Conservation (phyloP, 2,888 invertebrate genomes). For the Cheilosia vernalis region DNA sequence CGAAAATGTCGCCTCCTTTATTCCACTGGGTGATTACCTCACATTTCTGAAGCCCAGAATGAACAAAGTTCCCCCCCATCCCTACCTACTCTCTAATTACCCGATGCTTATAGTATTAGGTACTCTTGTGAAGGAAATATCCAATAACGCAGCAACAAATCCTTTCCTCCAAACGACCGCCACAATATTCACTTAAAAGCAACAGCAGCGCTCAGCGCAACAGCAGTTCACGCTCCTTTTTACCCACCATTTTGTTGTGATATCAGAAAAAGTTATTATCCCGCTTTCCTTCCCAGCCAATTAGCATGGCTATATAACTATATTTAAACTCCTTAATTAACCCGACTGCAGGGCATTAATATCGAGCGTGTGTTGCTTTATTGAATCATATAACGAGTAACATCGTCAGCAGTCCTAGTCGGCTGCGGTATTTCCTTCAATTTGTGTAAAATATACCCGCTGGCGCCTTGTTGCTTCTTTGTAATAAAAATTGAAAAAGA, state of each 20-base stretch:
- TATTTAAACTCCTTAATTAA: slow-evolving; percentile 70
- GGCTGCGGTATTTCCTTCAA: slow-evolving; percentile 39
- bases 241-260: slow-evolving; percentile 23
- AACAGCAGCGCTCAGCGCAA: neutral
- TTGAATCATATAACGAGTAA: slow-evolving; percentile 69
- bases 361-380: slow-evolving; percentile 69
- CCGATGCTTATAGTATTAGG: slow-evolving; percentile 23
- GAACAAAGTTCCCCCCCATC: neutral
- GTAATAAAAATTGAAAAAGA: slow-evolving; percentile 42
- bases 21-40: neutral
- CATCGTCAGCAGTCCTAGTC: slow-evolving; percentile 5
- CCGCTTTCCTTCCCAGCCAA: slow-evolving; percentile 60
- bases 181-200: slow-evolving; percentile 33
- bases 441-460: slow-evolving; percentile 37
- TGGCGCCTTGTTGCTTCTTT: slow-evolving; percentile 70
- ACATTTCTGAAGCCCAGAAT: neutral
- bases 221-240: slow-evolving; percentile 13
- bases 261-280: slow-evolving; percentile 48
- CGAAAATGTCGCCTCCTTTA: neutral
- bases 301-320: slow-evolving; percentile 63
- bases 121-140: slow-evolving; percentile 31
- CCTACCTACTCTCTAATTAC: slow-evolving; percentile 1
- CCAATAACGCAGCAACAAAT: slow-evolving; percentile 22
- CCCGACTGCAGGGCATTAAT: slow-evolving; percentile 60
- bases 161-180: slow-evolving; percentile 12